Conservation (phyloP, 2,113 vertebrate species). For the Rousettus leschenaultii region DNA sequence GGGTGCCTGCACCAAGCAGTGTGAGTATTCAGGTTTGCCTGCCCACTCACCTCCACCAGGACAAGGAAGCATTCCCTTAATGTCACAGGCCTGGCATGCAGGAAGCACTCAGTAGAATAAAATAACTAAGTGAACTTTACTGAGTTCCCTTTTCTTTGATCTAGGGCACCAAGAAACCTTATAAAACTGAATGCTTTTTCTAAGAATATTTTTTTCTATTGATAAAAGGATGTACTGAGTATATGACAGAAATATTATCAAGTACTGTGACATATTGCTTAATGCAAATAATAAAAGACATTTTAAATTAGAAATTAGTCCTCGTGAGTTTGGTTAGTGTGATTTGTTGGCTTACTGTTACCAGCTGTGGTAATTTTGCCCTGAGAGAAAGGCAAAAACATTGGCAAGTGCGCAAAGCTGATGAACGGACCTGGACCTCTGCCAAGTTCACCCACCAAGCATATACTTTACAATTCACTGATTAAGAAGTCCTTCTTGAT, state of each 20-base stretch:
- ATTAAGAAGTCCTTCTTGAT: not conserved
- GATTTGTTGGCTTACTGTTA: not conserved
- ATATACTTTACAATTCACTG: not conserved
- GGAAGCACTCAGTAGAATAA: not conserved
- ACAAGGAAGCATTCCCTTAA: not conserved
- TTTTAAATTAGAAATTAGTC: slow-evolving; percentile 32
- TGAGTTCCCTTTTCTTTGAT: not conserved
- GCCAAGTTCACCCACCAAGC: not conserved
- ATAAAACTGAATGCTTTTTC: not conserved
- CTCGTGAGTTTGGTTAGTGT: slow-evolving; percentile 4
- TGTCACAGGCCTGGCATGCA: not conserved
- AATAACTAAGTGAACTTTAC: not conserved
- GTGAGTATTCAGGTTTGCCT: not conserved
- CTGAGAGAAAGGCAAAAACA: not conserved
- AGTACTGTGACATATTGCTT: not conserved
- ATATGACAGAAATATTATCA: not conserved
- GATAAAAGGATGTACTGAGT: not conserved
- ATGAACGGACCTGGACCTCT: not conserved
- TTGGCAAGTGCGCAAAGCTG: not conserved
- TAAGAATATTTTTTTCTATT: not conserved
- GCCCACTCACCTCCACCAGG: accelerated
- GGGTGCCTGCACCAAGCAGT: accelerated
- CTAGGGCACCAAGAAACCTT: not conserved
- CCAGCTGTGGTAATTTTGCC: not conserved
- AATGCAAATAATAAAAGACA: not conserved